Evolutionary conservation across 2,113 vertebrate species (phyloP).

Genomic region (Upupa epops): DNA sequence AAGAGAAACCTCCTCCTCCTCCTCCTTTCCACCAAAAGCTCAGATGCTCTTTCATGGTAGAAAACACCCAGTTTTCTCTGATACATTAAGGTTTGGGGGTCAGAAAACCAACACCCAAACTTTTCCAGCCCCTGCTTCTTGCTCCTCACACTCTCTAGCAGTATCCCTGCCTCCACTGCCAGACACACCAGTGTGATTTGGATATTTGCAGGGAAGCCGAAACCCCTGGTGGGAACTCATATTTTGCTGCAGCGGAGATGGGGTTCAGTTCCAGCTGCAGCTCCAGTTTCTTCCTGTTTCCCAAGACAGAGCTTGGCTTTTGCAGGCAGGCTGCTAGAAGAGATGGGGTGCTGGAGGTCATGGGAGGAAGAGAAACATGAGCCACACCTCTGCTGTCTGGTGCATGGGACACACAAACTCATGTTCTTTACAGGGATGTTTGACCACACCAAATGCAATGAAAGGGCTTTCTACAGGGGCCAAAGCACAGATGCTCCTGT

Average conservation of each 20-base stretch:
- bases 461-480: neutral
- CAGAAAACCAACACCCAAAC: neutral
- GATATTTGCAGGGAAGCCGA: neutral
- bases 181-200: neutral
- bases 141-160: neutral
- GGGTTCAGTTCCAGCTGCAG: neutral
- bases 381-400: fast-evolving
- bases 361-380: fast-evolving
- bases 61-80: neutral
- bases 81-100: neutral
- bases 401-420: fast-evolving
- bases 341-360: neutral
- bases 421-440: neutral
- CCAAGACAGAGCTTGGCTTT: neutral
- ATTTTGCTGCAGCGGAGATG: neutral
- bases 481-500: neutral
- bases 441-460: neutral
- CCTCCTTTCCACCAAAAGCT: neutral
- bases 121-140: neutral
- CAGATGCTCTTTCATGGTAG: neutral
- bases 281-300: neutral
- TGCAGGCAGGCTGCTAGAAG: neutral
- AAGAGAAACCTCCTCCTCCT: neutral
- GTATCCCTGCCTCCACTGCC: neutral
- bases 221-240: fast-evolving